A percentile compares a stretch with the other conserved stretches of the same genome.
These are phyloP conservation scores for Spongilla lacustris DNA, from an alignment of 37 sponge, comb jelly and placozoan species.

Conservation along the genomic window DNA sequence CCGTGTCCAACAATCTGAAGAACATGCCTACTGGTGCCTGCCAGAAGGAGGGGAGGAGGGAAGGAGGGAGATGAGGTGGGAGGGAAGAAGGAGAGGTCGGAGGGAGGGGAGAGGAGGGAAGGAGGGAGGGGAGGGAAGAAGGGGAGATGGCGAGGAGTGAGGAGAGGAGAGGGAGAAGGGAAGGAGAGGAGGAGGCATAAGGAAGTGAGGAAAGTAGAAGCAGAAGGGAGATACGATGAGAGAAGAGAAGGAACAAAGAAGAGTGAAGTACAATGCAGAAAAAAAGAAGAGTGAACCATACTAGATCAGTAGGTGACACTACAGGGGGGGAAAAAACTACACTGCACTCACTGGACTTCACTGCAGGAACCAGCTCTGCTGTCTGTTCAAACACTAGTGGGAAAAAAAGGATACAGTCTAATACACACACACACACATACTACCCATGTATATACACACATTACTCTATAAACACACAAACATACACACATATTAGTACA, in stretches of 20 bases:
- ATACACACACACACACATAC: neutral
- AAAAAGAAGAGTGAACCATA: too few relatives aligned
- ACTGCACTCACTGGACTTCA: neutral
- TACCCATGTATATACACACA: neutral
- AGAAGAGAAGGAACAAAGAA: neutral
- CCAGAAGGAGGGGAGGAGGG: neutral
- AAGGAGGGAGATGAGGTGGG: neutral
- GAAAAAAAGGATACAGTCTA: neutral
- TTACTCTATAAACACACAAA: neutral
- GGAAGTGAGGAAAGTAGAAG: neutral
- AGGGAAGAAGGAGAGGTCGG: neutral
- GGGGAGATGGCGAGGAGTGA: neutral
- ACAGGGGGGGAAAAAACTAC: neutral
- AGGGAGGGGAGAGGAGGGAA: neutral
- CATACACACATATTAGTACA: neutral
- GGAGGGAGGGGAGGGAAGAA: neutral
- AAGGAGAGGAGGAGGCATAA: neutral
- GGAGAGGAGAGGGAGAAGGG: neutral
- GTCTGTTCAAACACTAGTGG: neutral
- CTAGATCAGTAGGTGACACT: too few relatives aligned
- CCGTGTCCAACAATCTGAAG: slow-evolving; percentile 78
- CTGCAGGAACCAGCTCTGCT: neutral
- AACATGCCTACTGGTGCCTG: slow-evolving; percentile 31
- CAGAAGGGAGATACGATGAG: neutral
- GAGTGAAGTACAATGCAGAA: neutral